These are phyloP conservation scores for Rhinopithecus roxellana DNA, from an alignment of 2,113 vertebrate genomes.

Conservation along the genomic window DNA sequence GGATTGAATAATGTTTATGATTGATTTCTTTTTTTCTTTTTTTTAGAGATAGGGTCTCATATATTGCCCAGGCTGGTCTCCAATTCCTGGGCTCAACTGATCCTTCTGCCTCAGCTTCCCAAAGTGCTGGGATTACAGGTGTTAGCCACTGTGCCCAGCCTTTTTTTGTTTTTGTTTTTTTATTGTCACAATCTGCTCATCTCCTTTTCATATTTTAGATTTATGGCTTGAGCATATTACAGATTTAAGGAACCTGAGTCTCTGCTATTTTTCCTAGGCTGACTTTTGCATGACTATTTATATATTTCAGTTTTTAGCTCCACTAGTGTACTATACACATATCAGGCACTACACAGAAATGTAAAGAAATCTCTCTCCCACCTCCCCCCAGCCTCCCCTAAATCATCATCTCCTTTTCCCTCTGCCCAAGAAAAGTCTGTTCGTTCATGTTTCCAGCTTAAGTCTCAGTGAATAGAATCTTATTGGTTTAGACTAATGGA, in stretches of 20 bases:
- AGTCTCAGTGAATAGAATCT: slow-evolving; percentile 73
- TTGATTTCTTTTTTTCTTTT: neutral
- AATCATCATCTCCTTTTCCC: slow-evolving; percentile 13
- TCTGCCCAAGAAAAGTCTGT: slow-evolving; percentile 30
- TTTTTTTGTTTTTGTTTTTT: neutral
- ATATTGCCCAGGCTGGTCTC: too few relatives aligned
- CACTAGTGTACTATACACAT: neutral
- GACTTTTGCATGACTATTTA: neutral
- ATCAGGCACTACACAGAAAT: slow-evolving; percentile 17
- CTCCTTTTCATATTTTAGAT: neutral
- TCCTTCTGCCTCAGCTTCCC: too few relatives aligned
- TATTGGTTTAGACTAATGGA: slow-evolving; percentile 81
- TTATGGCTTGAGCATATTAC: neutral
- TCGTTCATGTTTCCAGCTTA: slow-evolving; percentile 53
- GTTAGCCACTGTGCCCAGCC: too few relatives aligned
- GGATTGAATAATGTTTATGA: neutral
- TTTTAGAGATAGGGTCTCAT: too few relatives aligned
- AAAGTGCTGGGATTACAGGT: too few relatives aligned
- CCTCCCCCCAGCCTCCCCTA: neutral
- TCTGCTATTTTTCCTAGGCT: neutral
- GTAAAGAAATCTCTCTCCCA: neutral
- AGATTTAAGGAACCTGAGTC: neutral
- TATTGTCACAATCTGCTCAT: neutral
- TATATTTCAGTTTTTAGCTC: slow-evolving; percentile 21
- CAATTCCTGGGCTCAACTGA: too few relatives aligned